A percentile compares a stretch with the other conserved stretches of the same genome.
phyloP scores from a whole-genome alignment of 2,888 invertebrate species.

The Trissolcus brochymenae region DNA sequence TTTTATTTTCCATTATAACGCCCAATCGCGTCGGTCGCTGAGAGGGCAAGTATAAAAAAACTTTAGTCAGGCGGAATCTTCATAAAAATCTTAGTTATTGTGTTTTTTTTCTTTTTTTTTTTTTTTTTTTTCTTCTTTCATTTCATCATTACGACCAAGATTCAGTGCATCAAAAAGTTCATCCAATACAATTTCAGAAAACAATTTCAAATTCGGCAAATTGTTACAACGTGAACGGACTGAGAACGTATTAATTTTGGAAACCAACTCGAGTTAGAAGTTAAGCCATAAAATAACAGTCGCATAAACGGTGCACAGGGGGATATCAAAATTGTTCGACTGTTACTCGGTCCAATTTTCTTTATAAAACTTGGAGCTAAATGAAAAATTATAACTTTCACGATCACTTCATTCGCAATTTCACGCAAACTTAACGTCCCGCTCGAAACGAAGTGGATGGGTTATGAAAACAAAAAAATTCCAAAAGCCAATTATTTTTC shows the following conservation, averaged over 20 bases:
- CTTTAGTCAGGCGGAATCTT: neutral
- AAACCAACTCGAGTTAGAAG: constrained; percentile 19
- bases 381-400: constrained; percentile 2
- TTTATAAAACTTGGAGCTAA: constrained; percentile 2
- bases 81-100: neutral
- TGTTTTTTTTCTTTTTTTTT: too few relatives aligned
- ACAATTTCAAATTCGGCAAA: constrained; percentile 57
- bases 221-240: constrained; percentile 56
- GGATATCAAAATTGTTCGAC: constrained; percentile 28
- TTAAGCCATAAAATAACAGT: constrained; percentile 29
- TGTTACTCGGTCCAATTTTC: constrained; percentile 6
- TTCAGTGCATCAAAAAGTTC: constrained; percentile 46
- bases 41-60: too few relatives aligned
- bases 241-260: constrained; percentile 52
- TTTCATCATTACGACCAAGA: constrained; percentile 47
- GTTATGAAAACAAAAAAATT: neutral
- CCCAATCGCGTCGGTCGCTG: too few relatives aligned
- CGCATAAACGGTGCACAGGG: constrained; percentile 12
- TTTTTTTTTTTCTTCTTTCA: neutral
- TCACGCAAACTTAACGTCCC: neutral
- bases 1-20: too few relatives aligned
- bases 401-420: neutral
- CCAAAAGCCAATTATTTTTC: too few relatives aligned
- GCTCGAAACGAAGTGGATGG: neutral
- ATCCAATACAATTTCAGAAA: constrained; percentile 33